These are phyloP conservation scores for Leptura quadrifasciata DNA, from an alignment of 2,888 invertebrate species.

Conservation along the genomic window DNA sequence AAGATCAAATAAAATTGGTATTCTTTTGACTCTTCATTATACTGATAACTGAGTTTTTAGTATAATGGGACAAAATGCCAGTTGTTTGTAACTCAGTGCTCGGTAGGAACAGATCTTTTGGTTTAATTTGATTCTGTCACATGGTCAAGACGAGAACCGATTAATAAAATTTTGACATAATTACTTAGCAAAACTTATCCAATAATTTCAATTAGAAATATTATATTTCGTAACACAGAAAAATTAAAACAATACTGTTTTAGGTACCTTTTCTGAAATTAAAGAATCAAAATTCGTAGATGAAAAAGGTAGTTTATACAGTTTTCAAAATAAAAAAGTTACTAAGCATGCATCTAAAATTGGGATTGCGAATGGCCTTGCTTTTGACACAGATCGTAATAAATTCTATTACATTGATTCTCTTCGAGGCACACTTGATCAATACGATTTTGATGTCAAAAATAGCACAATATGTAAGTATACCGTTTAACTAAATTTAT, in stretches of 20 bases:
- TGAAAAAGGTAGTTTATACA: constrained; percentile 61
- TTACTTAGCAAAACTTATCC: too few species aligned
- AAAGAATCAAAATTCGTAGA: constrained; percentile 54
- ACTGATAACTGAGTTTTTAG: too few species aligned
- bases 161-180: too few species aligned
- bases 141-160: too few species aligned
- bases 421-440: constrained; percentile 78
- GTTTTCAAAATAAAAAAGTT: constrained; percentile 55
- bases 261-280: constrained; percentile 65
- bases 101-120: too few species aligned
- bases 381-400: constrained; percentile 81
- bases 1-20: too few species aligned
- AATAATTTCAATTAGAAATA: background rate
- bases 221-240: background rate
- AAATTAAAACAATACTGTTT: constrained; percentile 10
- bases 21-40: too few species aligned
- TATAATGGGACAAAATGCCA: too few species aligned
- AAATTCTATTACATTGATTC: constrained; percentile 88
- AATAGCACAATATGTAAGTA: constrained; percentile 74
- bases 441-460: constrained; percentile 79
- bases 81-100: too few species aligned
- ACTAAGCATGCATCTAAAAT: constrained; percentile 59
- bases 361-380: constrained; percentile 79
- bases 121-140: too few species aligned
- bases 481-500: constrained; percentile 54